Conservation (phyloP, 2,888 invertebrate species). For the Rhingia campestris region DNA sequence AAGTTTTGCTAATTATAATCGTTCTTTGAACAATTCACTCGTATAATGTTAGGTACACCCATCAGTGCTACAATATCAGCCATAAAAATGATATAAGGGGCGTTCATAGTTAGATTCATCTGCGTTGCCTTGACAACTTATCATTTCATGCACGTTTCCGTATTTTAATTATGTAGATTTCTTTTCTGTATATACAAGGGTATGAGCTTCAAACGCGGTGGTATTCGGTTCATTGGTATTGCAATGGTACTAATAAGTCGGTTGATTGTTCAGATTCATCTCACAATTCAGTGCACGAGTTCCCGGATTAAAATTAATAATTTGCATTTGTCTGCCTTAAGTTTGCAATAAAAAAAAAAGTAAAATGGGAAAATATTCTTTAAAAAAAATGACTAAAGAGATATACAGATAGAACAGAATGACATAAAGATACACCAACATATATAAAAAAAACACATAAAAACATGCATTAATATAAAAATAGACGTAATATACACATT, state of each 20-base stretch:
- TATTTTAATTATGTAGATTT: conserved; percentile 14
- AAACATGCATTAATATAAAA: no score
- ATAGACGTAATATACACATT: no score
- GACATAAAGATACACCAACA: not conserved
- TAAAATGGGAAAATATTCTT: conserved; percentile 8
- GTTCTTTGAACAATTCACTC: conserved; percentile 5
- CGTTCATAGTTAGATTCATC: not conserved
- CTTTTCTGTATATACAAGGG: not conserved
- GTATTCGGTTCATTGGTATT: conserved; percentile 16
- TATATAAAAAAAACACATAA: no score
- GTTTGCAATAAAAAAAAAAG: conserved; percentile 9
- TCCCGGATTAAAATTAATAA: conserved; percentile 26
- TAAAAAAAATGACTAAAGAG: conserved; percentile 7
- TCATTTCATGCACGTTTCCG: conserved; percentile 39
- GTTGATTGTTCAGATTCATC: conserved; percentile 28
- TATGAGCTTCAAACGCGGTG: not conserved
- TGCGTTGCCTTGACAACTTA: conserved; percentile 1
- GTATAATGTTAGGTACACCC: not conserved
- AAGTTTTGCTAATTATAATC: conserved; percentile 9
- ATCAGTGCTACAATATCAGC: conserved; percentile 15
- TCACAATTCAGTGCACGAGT: conserved; percentile 32
- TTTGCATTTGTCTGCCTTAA: conserved; percentile 32
- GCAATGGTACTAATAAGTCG: conserved; percentile 9
- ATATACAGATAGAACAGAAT: conserved; percentile 14
- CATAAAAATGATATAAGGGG: conserved; percentile 21